Percentiles rank a stretch among this genome's conserved stretches.
Conservation (phyloP, 1,140 invertebrate genomes). For the Gryon sp. region DNA sequence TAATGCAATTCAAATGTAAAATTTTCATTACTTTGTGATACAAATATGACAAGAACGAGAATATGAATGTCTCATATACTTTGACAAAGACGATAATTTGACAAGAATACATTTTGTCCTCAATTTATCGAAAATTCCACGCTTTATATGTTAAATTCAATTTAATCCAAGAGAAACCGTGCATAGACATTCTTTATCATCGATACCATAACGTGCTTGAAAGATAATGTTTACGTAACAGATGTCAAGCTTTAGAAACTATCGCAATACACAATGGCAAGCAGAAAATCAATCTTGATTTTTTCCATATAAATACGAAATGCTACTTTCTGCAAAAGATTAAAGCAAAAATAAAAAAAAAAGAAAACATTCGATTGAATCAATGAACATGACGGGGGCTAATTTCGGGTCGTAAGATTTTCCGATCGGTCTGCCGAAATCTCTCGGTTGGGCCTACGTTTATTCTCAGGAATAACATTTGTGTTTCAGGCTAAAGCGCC, state of each 20-base stretch:
- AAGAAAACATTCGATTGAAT: too few relatives aligned
- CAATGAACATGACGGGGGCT: conserved; percentile 1
- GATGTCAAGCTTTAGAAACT: conserved; percentile 25
- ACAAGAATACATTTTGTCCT: too few relatives aligned
- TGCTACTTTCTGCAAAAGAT: conserved; percentile 1
- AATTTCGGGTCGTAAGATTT: conserved; percentile 12
- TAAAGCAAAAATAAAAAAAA: too few relatives aligned
- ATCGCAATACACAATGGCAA: conserved; percentile 34
- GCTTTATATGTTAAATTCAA: too few relatives aligned
- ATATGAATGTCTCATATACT: too few relatives aligned
- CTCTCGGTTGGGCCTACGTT: conserved; percentile 38
- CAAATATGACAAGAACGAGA: too few relatives aligned
- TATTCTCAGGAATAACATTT: conserved; percentile 73
- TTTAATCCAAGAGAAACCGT: conserved; percentile 42
- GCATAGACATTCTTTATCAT: conserved; percentile 9
- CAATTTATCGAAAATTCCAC: too few relatives aligned
- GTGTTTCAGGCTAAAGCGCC: conserved; percentile 79
- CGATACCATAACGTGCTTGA: conserved; percentile 28
- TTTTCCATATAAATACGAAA: conserved; percentile 16
- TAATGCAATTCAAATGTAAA: too few relatives aligned
- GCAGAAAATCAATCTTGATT: conserved; percentile 32
- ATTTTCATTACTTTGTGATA: too few relatives aligned
- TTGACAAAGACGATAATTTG: too few relatives aligned
- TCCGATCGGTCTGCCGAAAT: conserved; percentile 49
- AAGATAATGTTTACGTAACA: conserved; percentile 13